Evolutionary conservation across 1,140 invertebrate genomes (phyloP).

Genomic region (Drosophila subpulchrella): DNA sequence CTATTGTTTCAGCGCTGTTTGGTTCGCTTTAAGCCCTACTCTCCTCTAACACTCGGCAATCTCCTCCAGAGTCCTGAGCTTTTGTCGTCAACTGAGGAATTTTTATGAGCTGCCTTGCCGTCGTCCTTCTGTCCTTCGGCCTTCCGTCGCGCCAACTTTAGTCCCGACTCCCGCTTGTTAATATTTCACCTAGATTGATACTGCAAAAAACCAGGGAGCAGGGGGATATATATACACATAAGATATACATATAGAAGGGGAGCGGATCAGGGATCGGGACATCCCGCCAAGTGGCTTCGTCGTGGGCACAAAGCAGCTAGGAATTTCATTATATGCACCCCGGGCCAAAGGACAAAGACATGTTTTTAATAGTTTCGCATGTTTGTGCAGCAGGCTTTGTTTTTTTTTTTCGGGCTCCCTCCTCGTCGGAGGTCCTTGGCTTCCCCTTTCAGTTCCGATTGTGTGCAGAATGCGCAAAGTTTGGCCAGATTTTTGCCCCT

Average conservation of each 20-base stretch:
- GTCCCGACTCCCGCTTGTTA: slow-evolving; percentile 65
- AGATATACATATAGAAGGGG: neutral
- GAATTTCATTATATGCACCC: slow-evolving; percentile 79
- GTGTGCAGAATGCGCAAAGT: slow-evolving; percentile 36
- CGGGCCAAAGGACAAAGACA: slow-evolving; percentile 79
- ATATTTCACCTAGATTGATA: slow-evolving; percentile 82
- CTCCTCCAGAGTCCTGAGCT: slow-evolving; percentile 9
- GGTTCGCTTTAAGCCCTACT: slow-evolving; percentile 49
- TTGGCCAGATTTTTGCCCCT: slow-evolving; percentile 69
- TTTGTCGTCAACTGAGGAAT: slow-evolving; percentile 61
- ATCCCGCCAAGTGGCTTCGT: slow-evolving; percentile 52
- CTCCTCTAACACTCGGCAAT: neutral
- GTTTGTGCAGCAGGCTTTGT: slow-evolving; percentile 63
- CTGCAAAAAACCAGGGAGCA: slow-evolving; percentile 33
- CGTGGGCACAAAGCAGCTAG: slow-evolving; percentile 49
- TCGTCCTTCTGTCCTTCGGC: slow-evolving; percentile 32
- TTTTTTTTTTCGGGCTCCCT: slow-evolving; percentile 11
- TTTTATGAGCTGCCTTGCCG: slow-evolving; percentile 72
- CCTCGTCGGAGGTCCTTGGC: slow-evolving; percentile 3
- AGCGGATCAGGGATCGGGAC: neutral
- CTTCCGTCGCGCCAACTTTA: slow-evolving; percentile 51
- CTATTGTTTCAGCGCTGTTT: slow-evolving; percentile 74
- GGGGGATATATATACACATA: neutral
- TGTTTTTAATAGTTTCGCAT: slow-evolving; percentile 80
- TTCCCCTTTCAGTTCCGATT: slow-evolving; percentile 12